Evolutionary conservation across 2,113 vertebrate genomes (phyloP).

Genomic region (Callipepla californica): DNA sequence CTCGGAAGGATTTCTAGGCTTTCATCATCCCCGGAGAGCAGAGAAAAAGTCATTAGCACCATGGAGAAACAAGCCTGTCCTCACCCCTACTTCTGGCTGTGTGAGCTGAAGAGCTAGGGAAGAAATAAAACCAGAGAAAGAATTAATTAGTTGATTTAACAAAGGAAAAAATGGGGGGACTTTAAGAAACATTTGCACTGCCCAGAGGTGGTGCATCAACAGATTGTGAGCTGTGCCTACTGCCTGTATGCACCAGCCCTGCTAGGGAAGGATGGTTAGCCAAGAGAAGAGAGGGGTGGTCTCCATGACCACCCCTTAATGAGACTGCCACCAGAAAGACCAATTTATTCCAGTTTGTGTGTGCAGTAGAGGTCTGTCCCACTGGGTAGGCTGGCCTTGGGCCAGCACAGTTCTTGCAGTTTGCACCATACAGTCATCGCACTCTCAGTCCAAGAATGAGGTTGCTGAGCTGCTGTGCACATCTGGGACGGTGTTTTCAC

Average conservation of each 20-base stretch:
- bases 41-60: slow-evolving; percentile 52
- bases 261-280: background rate
- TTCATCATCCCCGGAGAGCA: slow-evolving; percentile 6
- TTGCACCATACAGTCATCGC: background rate
- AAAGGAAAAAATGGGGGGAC: background rate
- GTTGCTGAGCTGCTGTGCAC: accelerated
- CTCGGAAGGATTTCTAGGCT: slow-evolving; percentile 27
- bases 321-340: background rate
- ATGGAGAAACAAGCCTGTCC: background rate
- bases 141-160: background rate
- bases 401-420: background rate
- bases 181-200: background rate
- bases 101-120: background rate
- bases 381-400: background rate
- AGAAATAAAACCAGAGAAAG: background rate
- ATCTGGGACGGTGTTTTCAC: background rate
- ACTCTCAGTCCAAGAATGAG: background rate
- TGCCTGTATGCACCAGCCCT: background rate
- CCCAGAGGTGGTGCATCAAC: background rate
- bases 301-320: background rate
- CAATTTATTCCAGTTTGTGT: background rate
- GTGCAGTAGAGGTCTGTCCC: background rate
- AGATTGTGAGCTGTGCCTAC: background rate
- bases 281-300: background rate
- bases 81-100: background rate